These are phyloP conservation scores for Amazona ochrocephala DNA, from an alignment of 2,797 vertebrate species.

Conservation along the genomic window DNA sequence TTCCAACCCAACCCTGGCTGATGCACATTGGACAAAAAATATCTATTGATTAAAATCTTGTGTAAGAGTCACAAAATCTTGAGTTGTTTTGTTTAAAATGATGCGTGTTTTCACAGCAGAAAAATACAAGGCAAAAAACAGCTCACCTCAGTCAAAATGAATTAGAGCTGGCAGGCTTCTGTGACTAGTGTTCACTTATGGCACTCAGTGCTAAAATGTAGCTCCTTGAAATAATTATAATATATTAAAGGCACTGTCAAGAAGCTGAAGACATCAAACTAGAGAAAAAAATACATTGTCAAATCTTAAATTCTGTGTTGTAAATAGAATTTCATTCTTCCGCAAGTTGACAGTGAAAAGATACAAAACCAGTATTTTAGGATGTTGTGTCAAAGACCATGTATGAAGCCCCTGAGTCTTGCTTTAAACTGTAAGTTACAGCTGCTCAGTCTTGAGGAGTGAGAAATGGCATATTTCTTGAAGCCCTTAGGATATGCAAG, in stretches of 20 bases:
- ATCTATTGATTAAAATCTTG: neutral
- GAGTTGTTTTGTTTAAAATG: conserved; percentile 31
- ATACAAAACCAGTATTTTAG: conserved; percentile 58
- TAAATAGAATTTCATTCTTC: conserved; percentile 51
- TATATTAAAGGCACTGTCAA: conserved; percentile 55
- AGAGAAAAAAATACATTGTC: conserved; percentile 14
- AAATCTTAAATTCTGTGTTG: conserved; percentile 32
- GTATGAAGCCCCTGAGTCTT: conserved; percentile 5
- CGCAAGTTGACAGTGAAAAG: conserved; percentile 58
- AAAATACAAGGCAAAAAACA: neutral
- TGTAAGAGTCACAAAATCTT: neutral
- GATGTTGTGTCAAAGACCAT: conserved; percentile 14
- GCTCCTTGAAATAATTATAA: conserved; percentile 31
- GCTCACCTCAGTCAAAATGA: conserved; percentile 39
- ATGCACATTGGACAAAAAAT: neutral
- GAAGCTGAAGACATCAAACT: conserved; percentile 37
- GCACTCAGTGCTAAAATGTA: conserved; percentile 51
- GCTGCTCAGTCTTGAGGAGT: conserved; percentile 1
- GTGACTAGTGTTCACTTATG: neutral
- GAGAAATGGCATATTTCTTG: conserved; percentile 41
- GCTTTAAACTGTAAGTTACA: conserved; percentile 55
- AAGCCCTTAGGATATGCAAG: neutral
- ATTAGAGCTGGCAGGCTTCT: conserved; percentile 34
- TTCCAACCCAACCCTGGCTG: neutral
- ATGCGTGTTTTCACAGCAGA: neutral